Percentiles rank a stretch among this genome's conserved stretches.
Conservation (phyloP, 2,113 vertebrate species). For the Desmodus rotundus region DNA sequence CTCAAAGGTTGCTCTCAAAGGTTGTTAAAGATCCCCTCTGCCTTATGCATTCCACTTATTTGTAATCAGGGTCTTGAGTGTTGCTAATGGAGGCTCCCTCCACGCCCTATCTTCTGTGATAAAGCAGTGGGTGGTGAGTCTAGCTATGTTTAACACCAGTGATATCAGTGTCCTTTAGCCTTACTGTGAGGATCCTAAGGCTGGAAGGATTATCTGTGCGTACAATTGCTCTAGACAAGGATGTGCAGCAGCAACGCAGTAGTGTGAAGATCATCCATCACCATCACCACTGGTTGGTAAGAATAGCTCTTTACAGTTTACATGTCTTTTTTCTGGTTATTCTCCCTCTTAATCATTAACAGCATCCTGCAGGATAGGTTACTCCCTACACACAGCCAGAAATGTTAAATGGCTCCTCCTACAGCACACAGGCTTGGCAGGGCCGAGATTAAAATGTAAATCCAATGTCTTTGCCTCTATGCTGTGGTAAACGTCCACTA, state of each 20-base stretch:
- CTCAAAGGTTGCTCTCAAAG: background rate
- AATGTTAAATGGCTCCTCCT: background rate
- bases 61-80: background rate
- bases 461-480: background rate
- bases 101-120: background rate
- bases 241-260: background rate
- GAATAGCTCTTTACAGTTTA: background rate
- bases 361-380: background rate
- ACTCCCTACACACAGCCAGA: too few relatives aligned
- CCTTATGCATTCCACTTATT: background rate
- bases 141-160: background rate
- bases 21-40: too few relatives aligned
- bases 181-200: background rate
- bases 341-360: background rate
- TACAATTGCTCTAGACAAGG: background rate
- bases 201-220: background rate
- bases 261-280: background rate
- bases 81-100: background rate
- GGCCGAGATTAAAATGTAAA: background rate
- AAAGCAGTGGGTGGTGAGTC: background rate
- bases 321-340: background rate
- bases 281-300: background rate
- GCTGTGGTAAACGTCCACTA: background rate
- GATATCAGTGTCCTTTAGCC: background rate
- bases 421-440: background rate